These are phyloP conservation scores for Trididemnum clinides DNA, from an alignment of 23 tunicate species.

Conservation along the genomic window DNA sequence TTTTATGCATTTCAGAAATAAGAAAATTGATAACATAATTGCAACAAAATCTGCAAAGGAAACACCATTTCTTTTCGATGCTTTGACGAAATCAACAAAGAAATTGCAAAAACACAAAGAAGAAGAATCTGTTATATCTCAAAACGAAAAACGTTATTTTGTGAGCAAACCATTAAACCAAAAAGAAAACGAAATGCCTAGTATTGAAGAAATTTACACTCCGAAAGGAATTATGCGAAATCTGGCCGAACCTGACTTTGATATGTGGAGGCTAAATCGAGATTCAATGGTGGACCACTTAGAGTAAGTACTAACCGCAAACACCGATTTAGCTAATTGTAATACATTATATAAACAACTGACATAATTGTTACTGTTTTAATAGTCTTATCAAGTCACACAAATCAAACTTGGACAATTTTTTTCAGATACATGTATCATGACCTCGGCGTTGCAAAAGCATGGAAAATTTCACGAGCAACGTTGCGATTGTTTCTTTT, in stretches of 20 bases:
- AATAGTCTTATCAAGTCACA: background rate
- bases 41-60: too few relatives aligned
- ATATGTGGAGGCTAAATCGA: slow-evolving; percentile 87
- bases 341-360: background rate
- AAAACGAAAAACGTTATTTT: background rate
- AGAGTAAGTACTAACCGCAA: slow-evolving; percentile 63
- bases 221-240: slow-evolving; percentile 68
- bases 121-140: background rate
- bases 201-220: slow-evolving; percentile 63
- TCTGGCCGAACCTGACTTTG: slow-evolving; percentile 65
- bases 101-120: too few relatives aligned
- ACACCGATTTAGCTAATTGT: background rate
- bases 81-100: too few relatives aligned
- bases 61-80: too few relatives aligned
- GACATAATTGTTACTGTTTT: background rate
- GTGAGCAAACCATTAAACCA: background rate
- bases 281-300: slow-evolving; percentile 91
- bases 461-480: slow-evolving; percentile 82
- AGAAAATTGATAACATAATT: too few relatives aligned
- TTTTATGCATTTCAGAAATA: too few relatives aligned
- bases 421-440: slow-evolving; percentile 84
- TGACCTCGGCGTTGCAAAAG: slow-evolving; percentile 71
- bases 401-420: background rate
- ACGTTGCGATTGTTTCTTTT: slow-evolving; percentile 79
- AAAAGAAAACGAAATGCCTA: slow-evolving; percentile 33